phyloP scores from a whole-genome alignment of 2,888 invertebrate genomes.

The Empis livida region DNA sequence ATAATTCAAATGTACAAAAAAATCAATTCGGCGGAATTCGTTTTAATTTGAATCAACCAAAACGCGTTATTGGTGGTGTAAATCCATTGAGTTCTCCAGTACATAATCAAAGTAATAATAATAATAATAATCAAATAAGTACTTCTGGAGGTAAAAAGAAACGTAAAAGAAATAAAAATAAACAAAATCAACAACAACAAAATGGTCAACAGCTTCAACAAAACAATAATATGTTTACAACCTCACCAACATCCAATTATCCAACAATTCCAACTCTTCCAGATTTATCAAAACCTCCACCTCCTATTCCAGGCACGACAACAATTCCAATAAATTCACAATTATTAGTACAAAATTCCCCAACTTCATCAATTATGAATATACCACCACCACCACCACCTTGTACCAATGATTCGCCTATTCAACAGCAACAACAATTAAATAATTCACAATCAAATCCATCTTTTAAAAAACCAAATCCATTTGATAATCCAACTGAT shows the following conservation, averaged over 20 bases:
- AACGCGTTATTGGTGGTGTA: constrained; percentile 27
- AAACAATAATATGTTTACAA: constrained; percentile 20
- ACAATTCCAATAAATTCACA: constrained; percentile 13
- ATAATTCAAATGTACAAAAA: constrained; percentile 18
- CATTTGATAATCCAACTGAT: constrained; percentile 45
- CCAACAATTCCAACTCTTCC: constrained; percentile 14
- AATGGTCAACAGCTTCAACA: constrained; percentile 28
- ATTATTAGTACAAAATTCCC: neutral
- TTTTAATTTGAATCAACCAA: constrained; percentile 41
- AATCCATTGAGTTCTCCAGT: constrained; percentile 29
- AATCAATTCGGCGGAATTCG: constrained; percentile 39
- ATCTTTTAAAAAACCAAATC: constrained; percentile 28
- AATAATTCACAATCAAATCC: constrained; percentile 22
- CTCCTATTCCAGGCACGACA: constrained; percentile 24
- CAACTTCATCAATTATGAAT: constrained; percentile 24
- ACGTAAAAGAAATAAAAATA: constrained; percentile 57
- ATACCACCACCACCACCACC: constrained; percentile 20
- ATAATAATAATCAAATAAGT: constrained; percentile 36
- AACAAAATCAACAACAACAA: constrained; percentile 32
- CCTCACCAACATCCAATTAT: constrained; percentile 8
- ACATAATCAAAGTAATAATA: constrained; percentile 26
- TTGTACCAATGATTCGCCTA: neutral
- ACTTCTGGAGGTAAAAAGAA: constrained; percentile 47
- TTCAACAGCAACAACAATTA: too few species aligned
- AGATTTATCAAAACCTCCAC: constrained; percentile 30